Evolutionary conservation across 1,140 invertebrate genomes (phyloP).

Genomic region (Drosophila subobscura): DNA sequence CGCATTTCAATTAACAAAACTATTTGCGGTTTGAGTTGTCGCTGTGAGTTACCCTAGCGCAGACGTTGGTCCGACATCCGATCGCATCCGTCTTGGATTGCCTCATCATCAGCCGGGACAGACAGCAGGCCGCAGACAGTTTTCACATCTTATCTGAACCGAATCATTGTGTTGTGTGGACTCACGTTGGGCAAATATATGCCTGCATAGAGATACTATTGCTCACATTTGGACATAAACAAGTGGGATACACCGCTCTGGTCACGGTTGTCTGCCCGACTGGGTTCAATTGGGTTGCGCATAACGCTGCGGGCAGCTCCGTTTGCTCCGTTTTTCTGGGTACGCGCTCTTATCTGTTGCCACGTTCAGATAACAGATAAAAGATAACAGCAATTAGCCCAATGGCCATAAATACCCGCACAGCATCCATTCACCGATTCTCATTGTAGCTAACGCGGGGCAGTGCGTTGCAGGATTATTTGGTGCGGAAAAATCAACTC

Average conservation of each 20-base stretch:
- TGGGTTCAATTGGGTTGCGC: slow-evolving; percentile 54
- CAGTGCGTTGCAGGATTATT: slow-evolving; percentile 4
- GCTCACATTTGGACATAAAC: slow-evolving; percentile 36
- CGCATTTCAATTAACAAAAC: slow-evolving; percentile 32
- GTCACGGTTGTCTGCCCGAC: slow-evolving; percentile 5
- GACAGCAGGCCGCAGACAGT: slow-evolving; percentile 10
- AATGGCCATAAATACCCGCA: slow-evolving; percentile 56
- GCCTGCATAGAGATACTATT: slow-evolving; percentile 33
- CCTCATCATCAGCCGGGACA: slow-evolving; percentile 10
- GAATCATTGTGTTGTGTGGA: slow-evolving; percentile 61
- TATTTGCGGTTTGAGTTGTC: background rate
- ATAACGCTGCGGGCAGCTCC: slow-evolving; percentile 20
- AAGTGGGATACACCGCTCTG: slow-evolving; percentile 21
- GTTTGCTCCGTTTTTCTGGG: background rate
- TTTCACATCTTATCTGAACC: slow-evolving; percentile 52
- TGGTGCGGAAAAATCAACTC: background rate
- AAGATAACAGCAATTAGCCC: background rate
- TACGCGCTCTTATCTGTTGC: slow-evolving; percentile 24
- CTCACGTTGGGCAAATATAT: slow-evolving; percentile 75
- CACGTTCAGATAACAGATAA: slow-evolving; percentile 6
- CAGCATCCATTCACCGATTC: slow-evolving; percentile 36
- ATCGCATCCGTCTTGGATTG: too few species aligned
- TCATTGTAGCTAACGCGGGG: slow-evolving; percentile 45
- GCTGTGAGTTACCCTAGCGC: slow-evolving; percentile 18
- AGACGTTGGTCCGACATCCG: background rate